These are phyloP conservation scores for Ariopsis seemanni DNA, from an alignment of 2,113 vertebrate genomes.

Conservation along the genomic window DNA sequence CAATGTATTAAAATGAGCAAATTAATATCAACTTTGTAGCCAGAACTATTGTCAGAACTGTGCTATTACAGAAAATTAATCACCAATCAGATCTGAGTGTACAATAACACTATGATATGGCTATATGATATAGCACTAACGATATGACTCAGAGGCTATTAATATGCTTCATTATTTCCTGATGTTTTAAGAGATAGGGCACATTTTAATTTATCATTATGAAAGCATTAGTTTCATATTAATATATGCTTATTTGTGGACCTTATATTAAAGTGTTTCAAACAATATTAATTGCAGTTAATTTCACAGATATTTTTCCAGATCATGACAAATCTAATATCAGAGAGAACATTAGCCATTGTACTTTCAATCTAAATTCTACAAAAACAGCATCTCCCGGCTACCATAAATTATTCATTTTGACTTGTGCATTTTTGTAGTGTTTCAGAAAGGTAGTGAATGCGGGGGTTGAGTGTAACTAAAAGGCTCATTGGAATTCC, in stretches of 20 bases:
- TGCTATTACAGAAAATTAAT: background rate
- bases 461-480: slow-evolving; percentile 16
- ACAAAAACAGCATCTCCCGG: slow-evolving; percentile 7
- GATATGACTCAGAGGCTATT: background rate
- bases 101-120: background rate
- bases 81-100: background rate
- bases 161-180: background rate
- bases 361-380: slow-evolving; percentile 15
- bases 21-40: background rate
- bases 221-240: background rate
- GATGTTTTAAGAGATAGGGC: background rate
- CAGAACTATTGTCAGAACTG: background rate
- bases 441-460: background rate
- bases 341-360: background rate
- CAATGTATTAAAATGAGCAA: background rate
- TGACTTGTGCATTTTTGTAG: slow-evolving; percentile 13
- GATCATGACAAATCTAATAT: background rate
- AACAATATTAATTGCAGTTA: background rate
- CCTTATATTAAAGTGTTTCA: background rate
- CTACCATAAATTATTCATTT: slow-evolving; percentile 29
- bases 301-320: background rate
- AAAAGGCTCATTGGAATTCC: slow-evolving; percentile 39
- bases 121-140: background rate
- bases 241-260: background rate
- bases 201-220: background rate